These are phyloP conservation scores for Fulmarus glacialis DNA, from an alignment of 2,113 vertebrate genomes.

Conservation along the genomic window DNA sequence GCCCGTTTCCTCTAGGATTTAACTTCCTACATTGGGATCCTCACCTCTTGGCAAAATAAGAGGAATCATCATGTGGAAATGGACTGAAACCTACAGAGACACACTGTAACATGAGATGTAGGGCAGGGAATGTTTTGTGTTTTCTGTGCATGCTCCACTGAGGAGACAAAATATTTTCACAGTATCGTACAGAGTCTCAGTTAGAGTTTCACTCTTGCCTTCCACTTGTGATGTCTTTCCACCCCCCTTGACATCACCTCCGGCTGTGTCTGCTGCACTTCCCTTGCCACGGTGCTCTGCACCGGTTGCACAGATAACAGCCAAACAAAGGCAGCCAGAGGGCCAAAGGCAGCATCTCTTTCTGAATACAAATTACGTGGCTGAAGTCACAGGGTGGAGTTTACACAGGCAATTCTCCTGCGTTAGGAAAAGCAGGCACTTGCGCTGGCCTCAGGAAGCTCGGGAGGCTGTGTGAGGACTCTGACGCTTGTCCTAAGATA, in stretches of 20 bases:
- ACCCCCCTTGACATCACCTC: not conserved
- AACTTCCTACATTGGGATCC: not conserved
- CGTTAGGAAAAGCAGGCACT: not conserved
- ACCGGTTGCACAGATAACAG: not conserved
- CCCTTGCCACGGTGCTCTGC: not conserved
- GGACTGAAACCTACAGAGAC: not conserved
- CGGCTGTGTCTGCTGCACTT: slow-evolving; percentile 43
- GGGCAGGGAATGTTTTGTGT: not conserved
- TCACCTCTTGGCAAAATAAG: not conserved
- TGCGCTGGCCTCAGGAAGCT: not conserved
- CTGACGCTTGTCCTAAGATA: not conserved
- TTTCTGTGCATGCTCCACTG: not conserved
- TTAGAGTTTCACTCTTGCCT: not conserved
- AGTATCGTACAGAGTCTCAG: not conserved
- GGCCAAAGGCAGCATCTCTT: not conserved
- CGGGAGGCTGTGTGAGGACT: not conserved
- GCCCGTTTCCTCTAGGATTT: not conserved
- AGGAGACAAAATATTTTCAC: not conserved
- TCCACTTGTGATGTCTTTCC: not conserved
- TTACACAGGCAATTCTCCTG: not conserved
- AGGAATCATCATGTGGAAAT: not conserved
- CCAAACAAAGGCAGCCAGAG: not conserved
- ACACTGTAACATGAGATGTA: accelerated
- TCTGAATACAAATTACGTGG: not conserved
- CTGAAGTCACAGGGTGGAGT: not conserved